These are phyloP conservation scores for Pachydiplax longipennis DNA, from an alignment of 2,888 invertebrate genomes.

Conservation along the genomic window DNA sequence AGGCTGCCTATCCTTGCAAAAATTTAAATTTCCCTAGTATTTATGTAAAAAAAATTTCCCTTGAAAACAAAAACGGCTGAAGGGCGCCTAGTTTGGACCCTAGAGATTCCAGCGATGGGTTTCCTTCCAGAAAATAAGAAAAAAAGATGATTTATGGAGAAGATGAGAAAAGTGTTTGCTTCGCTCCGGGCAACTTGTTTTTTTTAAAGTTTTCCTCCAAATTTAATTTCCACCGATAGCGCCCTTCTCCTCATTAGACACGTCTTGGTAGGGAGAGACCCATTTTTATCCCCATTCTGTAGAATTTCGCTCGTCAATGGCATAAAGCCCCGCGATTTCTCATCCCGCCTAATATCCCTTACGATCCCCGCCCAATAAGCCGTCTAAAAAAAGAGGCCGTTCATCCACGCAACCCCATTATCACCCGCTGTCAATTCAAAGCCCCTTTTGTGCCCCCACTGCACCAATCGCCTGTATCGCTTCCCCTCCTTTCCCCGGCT, in stretches of 20 bases:
- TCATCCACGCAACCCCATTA: constrained; percentile 43
- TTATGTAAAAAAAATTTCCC: too few relatives aligned
- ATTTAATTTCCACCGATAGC: background rate
- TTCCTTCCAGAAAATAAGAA: too few relatives aligned
- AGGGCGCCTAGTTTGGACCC: too few relatives aligned
- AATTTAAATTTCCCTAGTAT: too few relatives aligned
- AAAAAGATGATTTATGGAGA: too few relatives aligned
- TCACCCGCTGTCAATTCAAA: constrained; percentile 42
- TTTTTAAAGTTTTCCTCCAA: background rate
- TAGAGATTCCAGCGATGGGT: too few relatives aligned
- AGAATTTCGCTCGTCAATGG: constrained; percentile 36
- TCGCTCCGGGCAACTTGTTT: too few relatives aligned
- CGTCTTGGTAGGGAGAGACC: constrained; percentile 14
- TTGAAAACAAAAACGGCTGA: too few relatives aligned
- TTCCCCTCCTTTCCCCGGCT: background rate
- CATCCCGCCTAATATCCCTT: constrained; percentile 14
- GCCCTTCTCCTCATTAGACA: constrained; percentile 28
- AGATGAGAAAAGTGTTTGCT: too few relatives aligned
- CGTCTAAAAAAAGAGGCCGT: background rate
- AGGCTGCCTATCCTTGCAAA: too few relatives aligned
- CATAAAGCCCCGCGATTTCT: constrained; percentile 40
- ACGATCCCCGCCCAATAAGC: background rate
- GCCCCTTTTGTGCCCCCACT: background rate
- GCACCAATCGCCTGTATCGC: background rate
- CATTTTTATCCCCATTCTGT: constrained; percentile 32